Conservation (phyloP, 2,797 vertebrate species). For the Arctocebus calabarensis region DNA sequence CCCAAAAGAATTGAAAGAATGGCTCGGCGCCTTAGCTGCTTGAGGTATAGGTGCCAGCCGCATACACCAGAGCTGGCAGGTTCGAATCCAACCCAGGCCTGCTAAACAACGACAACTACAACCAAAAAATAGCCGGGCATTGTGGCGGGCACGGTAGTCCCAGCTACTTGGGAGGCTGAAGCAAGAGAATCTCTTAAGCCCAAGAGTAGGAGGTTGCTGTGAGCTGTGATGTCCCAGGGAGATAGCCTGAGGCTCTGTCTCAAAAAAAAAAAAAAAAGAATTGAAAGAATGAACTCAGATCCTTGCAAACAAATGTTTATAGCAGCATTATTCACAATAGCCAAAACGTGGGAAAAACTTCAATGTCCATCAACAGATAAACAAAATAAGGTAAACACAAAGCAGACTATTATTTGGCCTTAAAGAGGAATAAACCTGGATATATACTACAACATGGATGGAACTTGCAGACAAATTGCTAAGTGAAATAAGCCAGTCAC, state of each 20-base stretch:
- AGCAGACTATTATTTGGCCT: background rate
- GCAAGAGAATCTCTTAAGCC: too few relatives aligned
- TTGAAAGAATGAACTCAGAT: background rate
- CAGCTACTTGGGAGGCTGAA: too few relatives aligned
- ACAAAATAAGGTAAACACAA: background rate
- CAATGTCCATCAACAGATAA: background rate
- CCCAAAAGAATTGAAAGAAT: background rate
- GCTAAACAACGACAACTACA: too few relatives aligned
- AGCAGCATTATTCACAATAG: background rate
- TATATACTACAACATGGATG: background rate
- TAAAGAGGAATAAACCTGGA: slow-evolving; percentile 18
- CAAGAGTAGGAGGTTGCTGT: too few relatives aligned
- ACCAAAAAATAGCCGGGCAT: too few relatives aligned
- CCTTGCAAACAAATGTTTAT: background rate
- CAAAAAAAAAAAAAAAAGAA: background rate
- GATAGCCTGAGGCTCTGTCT: too few relatives aligned
- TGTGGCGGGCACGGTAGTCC: too few relatives aligned
- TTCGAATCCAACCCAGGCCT: too few relatives aligned
- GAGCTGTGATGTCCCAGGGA: too few relatives aligned
- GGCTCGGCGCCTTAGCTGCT: too few relatives aligned
- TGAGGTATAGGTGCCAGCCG: too few relatives aligned
- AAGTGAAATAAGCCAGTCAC: background rate
- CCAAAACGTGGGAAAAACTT: background rate
- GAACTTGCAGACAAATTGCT: background rate
- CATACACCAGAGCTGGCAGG: too few relatives aligned